Evolutionary conservation across 1,140 invertebrate species (phyloP), one percentile per base, ranked within the genome.

Genomic region (Drosophila persimilis): DNA sequence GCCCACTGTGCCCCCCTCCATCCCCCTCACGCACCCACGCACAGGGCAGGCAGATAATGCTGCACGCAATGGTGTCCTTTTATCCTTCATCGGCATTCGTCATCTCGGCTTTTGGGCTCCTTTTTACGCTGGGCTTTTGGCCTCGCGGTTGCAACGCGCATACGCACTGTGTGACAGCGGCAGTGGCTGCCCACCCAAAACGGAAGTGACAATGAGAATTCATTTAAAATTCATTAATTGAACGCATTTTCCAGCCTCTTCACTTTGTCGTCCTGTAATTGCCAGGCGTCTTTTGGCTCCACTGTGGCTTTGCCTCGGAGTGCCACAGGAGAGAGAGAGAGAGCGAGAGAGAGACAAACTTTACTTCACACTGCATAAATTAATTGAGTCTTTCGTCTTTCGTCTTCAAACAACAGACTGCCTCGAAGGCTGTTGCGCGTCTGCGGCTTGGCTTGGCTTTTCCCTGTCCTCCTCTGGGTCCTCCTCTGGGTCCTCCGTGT

Each of bases 221-320:
- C 81, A 86, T 83, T 85, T 88, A 88, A 86, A 88, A 88, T 86
- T 72, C 83, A 88, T 86, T 86, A 86, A 86, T 88, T 88, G 83
- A 83, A 74, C 78, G 71, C 73, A 85, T 78, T 85, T 78, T 57
- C 46, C 52, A 51, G 35, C 52, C 54, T 13, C 48, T 43, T 31
- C 20, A 41, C 15, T 45, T 45, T 2, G 41, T 48, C 46, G 24
- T 22, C 31, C 3, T 44, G 39, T 56, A 44, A 15, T 56, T 20
- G 15, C 13, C 39, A 39, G 29, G 29, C 17, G 51, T 53, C 31
- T 5, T 53, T 53, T 39, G 51, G 17, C 51, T 11, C 4, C 24
- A 26, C 24, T 26, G 24, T 26, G 24, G 24, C 24, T 26, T n/a
- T 22, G 11, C 31, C 51, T 20, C 2, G 4, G 4, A 39, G 11